phyloP scores from a whole-genome alignment of 1,140 invertebrate genomes.

The Drosophila fuyamai region DNA sequence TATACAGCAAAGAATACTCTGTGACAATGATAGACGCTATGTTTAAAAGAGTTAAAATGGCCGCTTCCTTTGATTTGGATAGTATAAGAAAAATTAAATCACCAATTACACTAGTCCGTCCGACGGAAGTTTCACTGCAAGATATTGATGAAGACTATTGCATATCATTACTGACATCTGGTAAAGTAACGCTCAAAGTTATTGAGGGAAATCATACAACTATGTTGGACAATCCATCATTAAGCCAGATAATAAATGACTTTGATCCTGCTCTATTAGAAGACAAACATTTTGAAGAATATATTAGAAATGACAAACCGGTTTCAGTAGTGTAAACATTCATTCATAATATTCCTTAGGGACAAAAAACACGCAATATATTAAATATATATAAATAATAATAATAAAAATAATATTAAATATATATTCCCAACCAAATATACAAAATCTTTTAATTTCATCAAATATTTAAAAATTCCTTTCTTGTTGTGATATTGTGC shows the following conservation, averaged over 20 bases:
- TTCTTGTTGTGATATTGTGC: no score
- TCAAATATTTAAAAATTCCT: no score
- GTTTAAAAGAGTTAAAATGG: constrained; percentile 87
- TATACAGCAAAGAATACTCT: constrained; percentile 86
- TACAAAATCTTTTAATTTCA: no score
- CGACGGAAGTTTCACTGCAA: constrained; percentile 85
- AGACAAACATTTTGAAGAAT: constrained; percentile 77
- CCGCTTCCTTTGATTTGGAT: constrained; percentile 86
- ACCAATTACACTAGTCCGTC: constrained; percentile 88
- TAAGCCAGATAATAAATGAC: constrained; percentile 87
- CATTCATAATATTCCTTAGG: background rate
- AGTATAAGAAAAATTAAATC: constrained; percentile 85
- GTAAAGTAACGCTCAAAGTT: constrained; percentile 85
- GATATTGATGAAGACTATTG: constrained; percentile 88
- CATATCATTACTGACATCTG: constrained; percentile 86
- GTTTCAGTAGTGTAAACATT: constrained; percentile 51
- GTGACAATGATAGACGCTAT: constrained; percentile 84
- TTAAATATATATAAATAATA: no score
- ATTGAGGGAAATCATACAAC: constrained; percentile 90
- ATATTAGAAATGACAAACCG: constrained; percentile 64
- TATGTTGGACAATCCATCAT: constrained; percentile 88
- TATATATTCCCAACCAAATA: no score
- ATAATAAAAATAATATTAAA: no score
- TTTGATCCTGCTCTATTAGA: constrained; percentile 74
- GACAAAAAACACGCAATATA: no score